Base-by-base conservation (phyloP, 2,888 invertebrate species). In the Meganola albula region DNA sequence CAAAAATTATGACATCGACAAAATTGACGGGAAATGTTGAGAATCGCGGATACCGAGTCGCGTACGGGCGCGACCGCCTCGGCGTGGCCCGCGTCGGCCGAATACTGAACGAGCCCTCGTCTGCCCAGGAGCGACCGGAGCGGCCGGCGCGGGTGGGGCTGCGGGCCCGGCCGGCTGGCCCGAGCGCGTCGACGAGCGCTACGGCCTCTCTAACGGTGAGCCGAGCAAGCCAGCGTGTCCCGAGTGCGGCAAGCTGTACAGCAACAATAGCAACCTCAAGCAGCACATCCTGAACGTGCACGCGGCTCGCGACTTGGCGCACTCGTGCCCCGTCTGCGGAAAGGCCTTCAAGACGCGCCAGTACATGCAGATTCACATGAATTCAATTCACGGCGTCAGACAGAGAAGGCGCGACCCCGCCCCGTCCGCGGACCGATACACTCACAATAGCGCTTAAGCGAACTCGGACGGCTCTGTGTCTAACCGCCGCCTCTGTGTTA, bases 281-380 rank as follows among this genome's bases (percentile, higher is more conserved):
- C 91, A 91, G 70, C 90, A 91, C 82, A 87, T 90, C 62, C 88
- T 89, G 57, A 90, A 90, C 82, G 90, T 91, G 57, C 91, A 90
- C 78, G 87, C 90, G 44, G 87, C 89, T 49, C 86, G 88, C 61
- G 87, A 83, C 35, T 87, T 87, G 55, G 85, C 87, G 69, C 88
- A 90, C 74, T 78, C 84, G 53, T 90, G 91, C 71, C 86, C 89
- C 67, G 87, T 90, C 50, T 90, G 90, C 80, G 87, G 77, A 68
- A 90, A 90, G 73, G 87, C 85, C 61, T 91, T 90, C 87, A 90
- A 90, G 80, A 90, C 91, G 48, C 89, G 90, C 74, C 91, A 90
- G 77, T 90, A 91, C 74, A 87, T 90, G 64, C 90, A 90, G 78
- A 90, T 90, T 70, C 91, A 91, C 73, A 80, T 90, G 76, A 79